phyloP scores from a whole-genome alignment of 2,113 vertebrate genomes.

The Syngnathus typhle region DNA sequence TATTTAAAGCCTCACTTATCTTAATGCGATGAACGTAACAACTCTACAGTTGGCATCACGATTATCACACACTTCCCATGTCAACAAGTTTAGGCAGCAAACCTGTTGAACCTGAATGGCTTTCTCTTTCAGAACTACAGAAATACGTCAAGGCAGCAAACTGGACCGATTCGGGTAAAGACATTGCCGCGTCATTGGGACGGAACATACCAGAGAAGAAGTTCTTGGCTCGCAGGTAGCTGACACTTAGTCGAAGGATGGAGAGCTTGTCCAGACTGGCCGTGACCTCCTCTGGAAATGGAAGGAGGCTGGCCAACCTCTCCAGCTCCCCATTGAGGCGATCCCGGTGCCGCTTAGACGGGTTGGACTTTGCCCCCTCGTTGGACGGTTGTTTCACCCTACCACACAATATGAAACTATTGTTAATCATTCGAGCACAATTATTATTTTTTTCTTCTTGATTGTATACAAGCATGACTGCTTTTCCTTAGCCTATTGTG shows the following conservation, averaged over 20 bases:
- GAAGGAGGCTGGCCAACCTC: constrained; percentile 70
- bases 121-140: neutral
- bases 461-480: too few relatives aligned
- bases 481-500: too few relatives aligned
- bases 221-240: constrained; percentile 76
- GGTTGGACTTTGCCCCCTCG: constrained; percentile 73
- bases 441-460: too few relatives aligned
- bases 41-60: neutral
- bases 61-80: neutral
- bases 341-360: constrained; percentile 78
- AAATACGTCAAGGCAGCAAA: neutral
- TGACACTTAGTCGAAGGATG: constrained; percentile 74
- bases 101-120: neutral
- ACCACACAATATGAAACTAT: neutral
- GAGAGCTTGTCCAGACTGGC: constrained; percentile 76
- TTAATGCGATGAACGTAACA: neutral
- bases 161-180: neutral
- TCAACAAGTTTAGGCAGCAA: neutral
- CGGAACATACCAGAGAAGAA: constrained; percentile 67
- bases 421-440: neutral
- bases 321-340: constrained; percentile 75
- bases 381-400: constrained; percentile 53
- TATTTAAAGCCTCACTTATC: too few relatives aligned
- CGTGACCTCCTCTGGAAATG: constrained; percentile 72
- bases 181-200: neutral